Evolutionary conservation across 2,888 invertebrate genomes (phyloP).

Genomic region (Nomada ferruginata): DNA sequence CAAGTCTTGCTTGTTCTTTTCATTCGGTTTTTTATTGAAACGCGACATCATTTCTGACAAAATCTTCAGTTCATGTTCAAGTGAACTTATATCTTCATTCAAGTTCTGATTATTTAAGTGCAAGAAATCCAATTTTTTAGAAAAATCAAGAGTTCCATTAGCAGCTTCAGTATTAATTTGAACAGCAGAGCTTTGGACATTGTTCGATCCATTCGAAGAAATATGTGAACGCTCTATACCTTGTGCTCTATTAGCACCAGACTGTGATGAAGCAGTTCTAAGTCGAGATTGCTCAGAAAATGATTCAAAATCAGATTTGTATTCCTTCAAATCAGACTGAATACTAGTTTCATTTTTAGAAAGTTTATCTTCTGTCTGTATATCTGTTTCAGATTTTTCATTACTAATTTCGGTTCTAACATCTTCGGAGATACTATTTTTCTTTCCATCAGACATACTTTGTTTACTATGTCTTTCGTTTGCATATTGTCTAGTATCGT

Average conservation of each 20-base stretch:
- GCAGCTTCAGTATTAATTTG: slow-evolving; percentile 35
- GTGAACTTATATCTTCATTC: slow-evolving; percentile 79
- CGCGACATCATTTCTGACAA: slow-evolving; percentile 81
- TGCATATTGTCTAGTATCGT: not conserved
- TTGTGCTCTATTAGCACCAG: slow-evolving; percentile 16
- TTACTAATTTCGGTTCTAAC: slow-evolving; percentile 64
- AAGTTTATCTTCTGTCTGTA: slow-evolving; percentile 42
- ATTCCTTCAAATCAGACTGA: slow-evolving; percentile 41
- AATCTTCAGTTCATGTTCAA: slow-evolving; percentile 80
- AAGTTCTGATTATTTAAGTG: slow-evolving; percentile 80
- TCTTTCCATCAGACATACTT: not conserved
- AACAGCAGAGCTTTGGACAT: slow-evolving; percentile 8
- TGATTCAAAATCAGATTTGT: slow-evolving; percentile 37
- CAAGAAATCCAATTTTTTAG: slow-evolving; percentile 75
- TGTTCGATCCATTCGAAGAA: slow-evolving; percentile 22
- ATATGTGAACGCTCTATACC: slow-evolving; percentile 29
- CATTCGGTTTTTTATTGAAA: slow-evolving; percentile 77
- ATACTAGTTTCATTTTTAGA: slow-evolving; percentile 33
- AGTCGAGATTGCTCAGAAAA: slow-evolving; percentile 33
- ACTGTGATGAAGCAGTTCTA: slow-evolving; percentile 35
- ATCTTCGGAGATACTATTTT: slow-evolving; percentile 60
- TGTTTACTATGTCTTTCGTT: slow-evolving; percentile 27
- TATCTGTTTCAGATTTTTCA: slow-evolving; percentile 48
- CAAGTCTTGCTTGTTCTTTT: slow-evolving; percentile 64
- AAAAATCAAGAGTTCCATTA: slow-evolving; percentile 63